Evolutionary conservation across 2,797 vertebrate genomes (phyloP), one percentile per base, ranked within the genome.

Genomic region (Myotis pilosus): DNA sequence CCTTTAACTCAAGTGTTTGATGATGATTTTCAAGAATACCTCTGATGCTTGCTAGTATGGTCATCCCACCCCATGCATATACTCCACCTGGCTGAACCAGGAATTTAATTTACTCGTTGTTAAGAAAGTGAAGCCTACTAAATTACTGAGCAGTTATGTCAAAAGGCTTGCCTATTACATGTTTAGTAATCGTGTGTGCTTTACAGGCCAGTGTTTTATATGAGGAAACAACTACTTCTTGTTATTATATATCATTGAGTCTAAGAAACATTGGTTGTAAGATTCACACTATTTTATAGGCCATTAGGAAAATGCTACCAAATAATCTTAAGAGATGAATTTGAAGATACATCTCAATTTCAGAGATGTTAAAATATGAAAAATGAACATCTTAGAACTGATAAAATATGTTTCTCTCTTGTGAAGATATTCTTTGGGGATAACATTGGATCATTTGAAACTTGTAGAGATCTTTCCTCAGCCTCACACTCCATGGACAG

Each of bases 341-440:
- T 91, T 95, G 83, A 83, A 96, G 55, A 53, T 74, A 19, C 4
- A 64, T 92, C 44, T 28, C 7, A 83, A 71, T 83, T 92, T 87
- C 36, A 75, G 49, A 55, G 81, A 87, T 25, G 33, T 38, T 93
- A 91, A 74, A 72, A 79, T 94, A 55, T 87, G 44, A 94, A 85
- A 94, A 81, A 69, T 28, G 19, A 69, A 38, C 57, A 84, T 49
- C 36, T 89, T 76, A 41, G 41, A 86, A 83, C 76, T 74, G n/a
- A 87, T 74, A 13, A 49, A 82, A 86, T 55, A 41, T 38, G 19
- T 25, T 93, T 89, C 81, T 68, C 47, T 22, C 12, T 87, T 89
- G 28, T 89, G 51, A 74, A 69, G 33, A 93, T 86, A 89, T 74
- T 71, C 66, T 75, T 68, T 84, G 80, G 53, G 28, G 66, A 93